Conservation (phyloP, 2,113 vertebrate genomes). For the Paradoxurus hermaphroditus region DNA sequence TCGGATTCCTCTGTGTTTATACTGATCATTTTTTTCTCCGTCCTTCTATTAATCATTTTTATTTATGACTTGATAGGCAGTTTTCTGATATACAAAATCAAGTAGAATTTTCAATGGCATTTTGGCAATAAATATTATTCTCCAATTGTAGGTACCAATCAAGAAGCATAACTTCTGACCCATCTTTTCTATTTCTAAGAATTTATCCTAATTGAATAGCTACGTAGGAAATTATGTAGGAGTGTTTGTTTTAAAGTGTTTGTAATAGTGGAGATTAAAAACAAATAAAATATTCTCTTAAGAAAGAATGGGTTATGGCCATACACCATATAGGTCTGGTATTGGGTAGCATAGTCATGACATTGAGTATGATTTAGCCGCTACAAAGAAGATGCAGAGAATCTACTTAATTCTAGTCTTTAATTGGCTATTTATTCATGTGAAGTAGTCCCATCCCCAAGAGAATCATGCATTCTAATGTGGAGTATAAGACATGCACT, state of each 20-base stretch:
- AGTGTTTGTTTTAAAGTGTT: not conserved
- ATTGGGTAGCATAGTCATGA: not conserved
- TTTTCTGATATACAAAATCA: not conserved
- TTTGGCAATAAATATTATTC: not conserved
- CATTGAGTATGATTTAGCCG: not conserved
- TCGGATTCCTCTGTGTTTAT: not conserved
- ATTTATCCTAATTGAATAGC: not conserved
- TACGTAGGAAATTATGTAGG: not conserved
- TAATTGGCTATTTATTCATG: not conserved
- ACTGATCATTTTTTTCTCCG: not conserved
- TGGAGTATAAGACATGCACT: not conserved
- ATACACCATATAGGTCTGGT: not conserved
- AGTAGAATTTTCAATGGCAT: not conserved
- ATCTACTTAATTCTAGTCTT: not conserved
- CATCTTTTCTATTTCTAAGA: not conserved
- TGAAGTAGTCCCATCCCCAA: not conserved
- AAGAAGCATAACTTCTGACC: not conserved
- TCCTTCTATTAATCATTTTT: not conserved
- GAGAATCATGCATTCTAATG: not conserved
- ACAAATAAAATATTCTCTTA: not conserved
- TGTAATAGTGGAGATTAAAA: not conserved
- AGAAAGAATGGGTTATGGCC: not conserved
- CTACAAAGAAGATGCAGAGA: not conserved
- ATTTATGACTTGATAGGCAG: slow-evolving; percentile 8
- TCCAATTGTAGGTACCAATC: not conserved